These are phyloP conservation scores for Drosophila lini DNA, from an alignment of 1,140 invertebrate genomes.

Conservation along the genomic window DNA sequence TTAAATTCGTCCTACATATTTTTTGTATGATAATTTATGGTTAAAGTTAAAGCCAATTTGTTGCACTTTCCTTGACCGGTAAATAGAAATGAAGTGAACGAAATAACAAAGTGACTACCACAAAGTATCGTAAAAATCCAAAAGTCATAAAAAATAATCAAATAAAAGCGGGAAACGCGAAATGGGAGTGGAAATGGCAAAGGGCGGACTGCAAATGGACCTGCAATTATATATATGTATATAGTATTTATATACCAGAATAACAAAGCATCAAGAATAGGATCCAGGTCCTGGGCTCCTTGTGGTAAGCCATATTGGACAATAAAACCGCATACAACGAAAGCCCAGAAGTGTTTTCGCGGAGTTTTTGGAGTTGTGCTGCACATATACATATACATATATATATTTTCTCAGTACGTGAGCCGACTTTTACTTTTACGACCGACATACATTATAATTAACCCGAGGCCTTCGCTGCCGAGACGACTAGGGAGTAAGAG, in stretches of 20 bases:
- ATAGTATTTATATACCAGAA: slow-evolving; percentile 21
- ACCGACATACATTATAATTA: slow-evolving; percentile 78
- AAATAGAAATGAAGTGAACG: slow-evolving; percentile 33
- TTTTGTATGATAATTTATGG: not conserved
- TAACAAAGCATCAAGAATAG: slow-evolving; percentile 22
- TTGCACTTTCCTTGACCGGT: not conserved
- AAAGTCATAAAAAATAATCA: slow-evolving; percentile 75
- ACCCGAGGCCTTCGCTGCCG: slow-evolving; percentile 15
- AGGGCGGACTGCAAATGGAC: slow-evolving; percentile 15
- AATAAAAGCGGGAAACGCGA: slow-evolving; percentile 30
- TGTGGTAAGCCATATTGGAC: slow-evolving; percentile 64
- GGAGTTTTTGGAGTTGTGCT: slow-evolving; percentile 14
- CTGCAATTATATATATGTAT: slow-evolving; percentile 45
- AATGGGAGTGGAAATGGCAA: not conserved
- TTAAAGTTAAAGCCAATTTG: slow-evolving; percentile 14
- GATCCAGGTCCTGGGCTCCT: slow-evolving; percentile 1
- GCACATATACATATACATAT: not conserved
- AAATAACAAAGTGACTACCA: slow-evolving; percentile 41
- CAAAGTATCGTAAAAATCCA: slow-evolving; percentile 61
- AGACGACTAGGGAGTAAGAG: slow-evolving; percentile 39
- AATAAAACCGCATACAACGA: slow-evolving; percentile 64
- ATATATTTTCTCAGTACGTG: slow-evolving; percentile 35
- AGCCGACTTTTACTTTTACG: slow-evolving; percentile 71
- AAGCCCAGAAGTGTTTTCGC: slow-evolving; percentile 48
- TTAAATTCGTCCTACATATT: not conserved